These are phyloP conservation scores for Dascillus cervinus DNA, from an alignment of 2,888 invertebrate species.

Conservation along the genomic window DNA sequence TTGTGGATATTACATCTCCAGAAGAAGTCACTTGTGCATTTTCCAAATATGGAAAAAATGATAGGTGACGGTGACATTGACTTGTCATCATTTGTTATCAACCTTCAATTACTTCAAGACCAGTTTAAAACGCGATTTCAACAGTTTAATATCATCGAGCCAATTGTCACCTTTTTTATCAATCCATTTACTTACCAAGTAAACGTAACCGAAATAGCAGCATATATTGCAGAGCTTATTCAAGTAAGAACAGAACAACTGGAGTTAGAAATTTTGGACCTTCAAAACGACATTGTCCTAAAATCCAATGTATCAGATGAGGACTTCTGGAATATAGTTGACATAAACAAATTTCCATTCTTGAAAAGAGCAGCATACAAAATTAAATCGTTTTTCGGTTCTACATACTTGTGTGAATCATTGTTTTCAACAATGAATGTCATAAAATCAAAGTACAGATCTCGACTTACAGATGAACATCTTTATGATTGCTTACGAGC, in stretches of 20 bases:
- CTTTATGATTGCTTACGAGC: constrained; percentile 15
- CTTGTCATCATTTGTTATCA: constrained; percentile 3
- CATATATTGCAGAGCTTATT: constrained; percentile 2
- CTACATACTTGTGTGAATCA: constrained; percentile 1
- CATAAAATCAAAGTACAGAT: too few species aligned
- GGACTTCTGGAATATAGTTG: too few species aligned
- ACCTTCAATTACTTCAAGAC: constrained; percentile 2
- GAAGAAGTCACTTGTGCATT: constrained; percentile 6
- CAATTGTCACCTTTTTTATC: too few species aligned
- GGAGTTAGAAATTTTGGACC: constrained; percentile 6
- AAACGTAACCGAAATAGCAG: too few species aligned
- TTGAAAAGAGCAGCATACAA: too few species aligned
- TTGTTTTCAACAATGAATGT: too few species aligned
- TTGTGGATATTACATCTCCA: constrained; percentile 7
- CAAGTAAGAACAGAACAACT: constrained; percentile 1
- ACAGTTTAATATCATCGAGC: constrained; percentile 4
- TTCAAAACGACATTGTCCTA: too few species aligned
- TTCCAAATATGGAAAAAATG: constrained; percentile 7
- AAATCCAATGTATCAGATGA: constrained; percentile 11
- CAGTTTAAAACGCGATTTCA: constrained; percentile 4
- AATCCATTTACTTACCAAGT: constrained; percentile 5
- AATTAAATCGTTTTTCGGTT: constrained; percentile 3
- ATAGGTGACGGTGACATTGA: constrained; percentile 1
- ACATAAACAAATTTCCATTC: too few species aligned
- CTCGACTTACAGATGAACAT: constrained; percentile 14